Evolutionary conservation across 2,113 vertebrate species (phyloP).

Genomic region (Struthio camelus): DNA sequence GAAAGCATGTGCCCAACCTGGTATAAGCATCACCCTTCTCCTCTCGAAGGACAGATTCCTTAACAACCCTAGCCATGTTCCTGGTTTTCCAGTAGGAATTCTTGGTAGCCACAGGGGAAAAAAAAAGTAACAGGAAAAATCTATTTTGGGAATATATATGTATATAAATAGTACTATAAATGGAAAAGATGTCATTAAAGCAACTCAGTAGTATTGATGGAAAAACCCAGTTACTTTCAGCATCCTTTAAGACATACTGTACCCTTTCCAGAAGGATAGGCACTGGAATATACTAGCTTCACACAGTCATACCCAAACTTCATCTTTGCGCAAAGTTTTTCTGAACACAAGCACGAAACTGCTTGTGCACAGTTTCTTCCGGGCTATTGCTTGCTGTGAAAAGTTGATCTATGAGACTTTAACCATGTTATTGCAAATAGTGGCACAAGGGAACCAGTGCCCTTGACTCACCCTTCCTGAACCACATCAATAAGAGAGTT

Average conservation of each 20-base stretch:
- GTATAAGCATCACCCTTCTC: neutral
- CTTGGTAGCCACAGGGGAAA: neutral
- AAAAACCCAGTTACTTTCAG: neutral
- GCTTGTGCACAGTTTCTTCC: fast-evolving
- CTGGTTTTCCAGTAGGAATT: neutral
- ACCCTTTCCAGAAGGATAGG: neutral
- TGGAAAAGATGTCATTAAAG: neutral
- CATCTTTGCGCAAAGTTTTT: fast-evolving
- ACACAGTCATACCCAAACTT: neutral
- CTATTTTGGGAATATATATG: neutral
- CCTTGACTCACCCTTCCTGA: neutral
- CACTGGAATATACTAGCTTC: neutral
- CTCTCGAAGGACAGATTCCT: neutral
- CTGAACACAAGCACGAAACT: neutral
- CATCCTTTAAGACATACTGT: neutral
- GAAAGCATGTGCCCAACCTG: neutral
- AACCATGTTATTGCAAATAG: neutral
- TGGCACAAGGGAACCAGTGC: fast-evolving
- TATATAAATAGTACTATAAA: neutral
- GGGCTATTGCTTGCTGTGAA: neutral
- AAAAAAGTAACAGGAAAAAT: neutral
- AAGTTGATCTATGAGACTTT: neutral
- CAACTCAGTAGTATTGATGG: neutral
- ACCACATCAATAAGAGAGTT: neutral
- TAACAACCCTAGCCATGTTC: neutral